Conservation (phyloP, 2,888 invertebrate genomes). For the Amitus sp. region DNA sequence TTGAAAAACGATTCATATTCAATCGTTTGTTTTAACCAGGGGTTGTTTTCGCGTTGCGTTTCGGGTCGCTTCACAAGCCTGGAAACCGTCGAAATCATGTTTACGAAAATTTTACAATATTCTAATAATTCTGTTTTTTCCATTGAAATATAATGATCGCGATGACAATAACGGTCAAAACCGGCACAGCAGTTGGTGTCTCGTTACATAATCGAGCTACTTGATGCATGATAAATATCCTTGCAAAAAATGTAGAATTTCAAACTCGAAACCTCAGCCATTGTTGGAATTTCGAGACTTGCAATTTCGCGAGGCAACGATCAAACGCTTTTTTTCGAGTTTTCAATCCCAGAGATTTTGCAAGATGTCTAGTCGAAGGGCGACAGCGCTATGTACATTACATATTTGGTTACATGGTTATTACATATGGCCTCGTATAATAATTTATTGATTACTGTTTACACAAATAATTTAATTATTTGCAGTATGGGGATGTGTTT, state of each 20-base stretch:
- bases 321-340: slow-evolving; percentile 10
- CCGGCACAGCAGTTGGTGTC: slow-evolving; percentile 63
- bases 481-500: slow-evolving; percentile 61
- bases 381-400: slow-evolving; percentile 64
- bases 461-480: slow-evolving; percentile 57
- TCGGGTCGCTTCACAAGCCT: too few species aligned
- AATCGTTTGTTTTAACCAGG: too few species aligned
- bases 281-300: too few species aligned
- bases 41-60: too few species aligned
- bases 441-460: slow-evolving; percentile 57
- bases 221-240: slow-evolving; percentile 49
- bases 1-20: too few species aligned
- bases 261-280: not conserved
- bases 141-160: slow-evolving; percentile 31
- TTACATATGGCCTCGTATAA: slow-evolving; percentile 52
- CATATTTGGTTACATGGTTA: slow-evolving; percentile 60
- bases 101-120: too few species aligned
- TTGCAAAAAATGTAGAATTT: not conserved
- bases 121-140: too few species aligned
- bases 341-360: slow-evolving; percentile 39
- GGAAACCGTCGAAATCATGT: too few species aligned
- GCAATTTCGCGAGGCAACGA: too few species aligned
- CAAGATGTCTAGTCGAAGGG: slow-evolving; percentile 42
- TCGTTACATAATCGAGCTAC: slow-evolving; percentile 50
- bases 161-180: slow-evolving; percentile 48